Percentiles rank a stretch among this genome's conserved stretches.
Evolutionary conservation across 2,113 vertebrate species (phyloP).

Genomic region (Budorcas taxicolor): DNA sequence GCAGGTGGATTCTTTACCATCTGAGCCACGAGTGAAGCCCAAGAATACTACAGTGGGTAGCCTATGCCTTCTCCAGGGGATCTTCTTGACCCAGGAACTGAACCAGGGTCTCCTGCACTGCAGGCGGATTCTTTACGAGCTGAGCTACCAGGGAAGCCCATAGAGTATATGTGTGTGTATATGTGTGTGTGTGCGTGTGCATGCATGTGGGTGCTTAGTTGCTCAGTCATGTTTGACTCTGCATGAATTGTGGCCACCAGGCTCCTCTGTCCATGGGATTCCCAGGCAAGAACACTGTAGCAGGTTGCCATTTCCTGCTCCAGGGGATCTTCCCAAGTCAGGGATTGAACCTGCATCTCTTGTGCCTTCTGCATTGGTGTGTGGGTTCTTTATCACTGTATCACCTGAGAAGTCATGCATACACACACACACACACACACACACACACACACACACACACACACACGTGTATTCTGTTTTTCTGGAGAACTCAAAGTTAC

Average conservation of each 20-base stretch:
- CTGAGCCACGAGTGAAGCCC: not conserved
- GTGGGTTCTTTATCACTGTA: not conserved
- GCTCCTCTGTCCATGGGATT: not conserved
- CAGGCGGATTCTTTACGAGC: not conserved
- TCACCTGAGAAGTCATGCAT: not conserved
- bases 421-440: not conserved
- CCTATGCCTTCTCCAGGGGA: not conserved
- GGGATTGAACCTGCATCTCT: not conserved
- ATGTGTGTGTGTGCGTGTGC: rapidly evolving
- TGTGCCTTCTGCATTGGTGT: not conserved
- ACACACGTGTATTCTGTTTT: not conserved
- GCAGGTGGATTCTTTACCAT: not conserved
- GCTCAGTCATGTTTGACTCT: not conserved
- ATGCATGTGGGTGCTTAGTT: rapidly evolving
- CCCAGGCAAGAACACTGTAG: not conserved
- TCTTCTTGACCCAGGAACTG: not conserved
- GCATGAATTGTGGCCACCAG: not conserved
- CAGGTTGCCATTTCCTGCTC: not conserved
- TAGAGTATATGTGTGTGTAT: not conserved
- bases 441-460: not conserved
- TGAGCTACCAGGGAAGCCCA: not conserved
- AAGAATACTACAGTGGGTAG: not conserved
- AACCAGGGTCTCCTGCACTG: not conserved
- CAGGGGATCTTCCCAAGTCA: not conserved
- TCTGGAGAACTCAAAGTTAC: no score